Evolutionary conservation across 2,888 invertebrate species (phyloP), one percentile per base, ranked within the genome.

Genomic region (Alsophila aescularia): DNA sequence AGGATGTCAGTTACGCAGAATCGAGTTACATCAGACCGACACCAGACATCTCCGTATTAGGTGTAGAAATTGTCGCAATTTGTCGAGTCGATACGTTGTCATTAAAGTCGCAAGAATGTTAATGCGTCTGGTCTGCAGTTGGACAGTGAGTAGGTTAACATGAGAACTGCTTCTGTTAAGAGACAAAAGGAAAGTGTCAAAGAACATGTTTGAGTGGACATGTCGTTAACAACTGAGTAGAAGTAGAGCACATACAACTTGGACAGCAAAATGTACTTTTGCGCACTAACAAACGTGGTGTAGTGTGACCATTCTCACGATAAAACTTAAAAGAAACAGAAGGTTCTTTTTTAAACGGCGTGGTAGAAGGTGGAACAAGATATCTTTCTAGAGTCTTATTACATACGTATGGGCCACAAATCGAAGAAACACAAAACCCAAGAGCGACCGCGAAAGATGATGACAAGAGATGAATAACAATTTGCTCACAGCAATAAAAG

Each of bases 1-100:
- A 79, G 80, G 79, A 83, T 78, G 75, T 77, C 65, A 66, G 56
- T 50, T 68, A 67, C 65, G 57, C 57, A 68, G 74, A 76, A 75
- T 74, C 66, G 29, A 48, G 65, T 77, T 77, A 73, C 72, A 63
- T 67, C 64, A 59, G 48, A 44, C 31, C 12, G 47, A 29, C 40
- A 29, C 40, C 31, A 45, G 52, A 48, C 56, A 44, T 32, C 16
- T 42, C 60, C 48, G 32, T 57, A 58, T 51, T 51, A 58, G 56
- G 60, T 43, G 52, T 60, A 60, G 58, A 60, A 62, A 62, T 60
- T 60, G 56, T 43, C 49, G 54, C 58, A 56, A 57, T 64, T 61
- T 61, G 58, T 58, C 57, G 51, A 24, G 24, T 51, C 52, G 49
- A 51, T 51, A 50, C 45, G 40, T 52, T 36, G 48, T 48, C 35